Evolutionary conservation across 1,140 invertebrate species (phyloP), one percentile per base, ranked within the genome.

Genomic region (Ganaspis sp.): DNA sequence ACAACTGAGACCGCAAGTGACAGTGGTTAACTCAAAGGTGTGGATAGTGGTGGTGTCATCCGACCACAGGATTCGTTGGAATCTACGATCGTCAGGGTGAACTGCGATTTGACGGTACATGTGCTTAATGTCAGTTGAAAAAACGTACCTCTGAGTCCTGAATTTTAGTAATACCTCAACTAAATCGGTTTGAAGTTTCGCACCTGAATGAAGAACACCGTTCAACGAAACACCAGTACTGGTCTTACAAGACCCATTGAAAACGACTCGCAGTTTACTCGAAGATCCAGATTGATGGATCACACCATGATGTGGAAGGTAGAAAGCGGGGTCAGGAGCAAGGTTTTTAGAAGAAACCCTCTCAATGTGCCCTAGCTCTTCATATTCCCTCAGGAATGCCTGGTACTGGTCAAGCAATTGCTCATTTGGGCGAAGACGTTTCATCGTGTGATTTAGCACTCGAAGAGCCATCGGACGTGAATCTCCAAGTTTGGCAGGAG

Each of bases 1-100:
- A 6, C 80, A 80, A 38, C 76, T 75, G 8, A 84, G 81, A 3
- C 90, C 88, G 81, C 89, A 91, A 0, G 86, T 87, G 0, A 90
- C 86, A 1, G 87, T 86, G 72, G 9, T n/a, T n/a, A n/a, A n/a
- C n/a, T n/a, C n/a, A n/a, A n/a, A n/a, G n/a, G n/a, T n/a, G n/a
- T n/a, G n/a, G n/a, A n/a, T n/a, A n/a, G n/a, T n/a, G n/a, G n/a
- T n/a, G n/a, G n/a, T n/a, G n/a, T n/a, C n/a, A n/a, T n/a, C n/a
- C n/a, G n/a, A n/a, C n/a, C n/a, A n/a, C n/a, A n/a, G n/a, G n/a
- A n/a, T n/a, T n/a, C n/a, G n/a, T n/a, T n/a, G n/a, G n/a, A n/a
- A n/a, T n/a, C n/a, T n/a, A n/a, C n/a, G n/a, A n/a, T n/a, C n/a
- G n/a, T n/a, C n/a, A n/a, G n/a, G n/a, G 64, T 80, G 76, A 6